Evolutionary conservation across 2,888 invertebrate species (phyloP).

Genomic region (Dryadula phaetusa): DNA sequence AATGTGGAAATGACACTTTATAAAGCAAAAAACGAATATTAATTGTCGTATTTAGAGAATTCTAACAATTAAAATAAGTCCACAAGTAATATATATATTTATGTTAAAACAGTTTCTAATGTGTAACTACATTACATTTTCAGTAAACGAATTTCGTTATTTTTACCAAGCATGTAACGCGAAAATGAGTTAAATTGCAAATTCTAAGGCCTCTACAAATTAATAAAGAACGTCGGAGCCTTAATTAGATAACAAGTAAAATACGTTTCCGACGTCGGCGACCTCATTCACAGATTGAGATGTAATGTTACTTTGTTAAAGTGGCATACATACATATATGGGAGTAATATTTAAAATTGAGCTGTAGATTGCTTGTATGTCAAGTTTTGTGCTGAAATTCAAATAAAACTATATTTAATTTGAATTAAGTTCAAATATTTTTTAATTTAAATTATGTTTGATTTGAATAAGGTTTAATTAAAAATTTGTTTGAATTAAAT

Average conservation of each 20-base stretch:
- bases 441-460: too few relatives aligned
- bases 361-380: background rate
- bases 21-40: too few relatives aligned
- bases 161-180: background rate
- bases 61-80: too few relatives aligned
- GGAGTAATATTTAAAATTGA: conserved; percentile 34
- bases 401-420: too few relatives aligned
- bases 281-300: conserved; percentile 41
- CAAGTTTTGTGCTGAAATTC: background rate
- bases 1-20: too few relatives aligned
- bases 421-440: too few relatives aligned
- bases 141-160: background rate
- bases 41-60: too few relatives aligned
- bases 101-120: too few relatives aligned
- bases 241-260: conserved; percentile 42
- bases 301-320: conserved; percentile 29
- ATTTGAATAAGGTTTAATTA: too few relatives aligned
- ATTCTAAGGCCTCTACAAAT: conserved; percentile 32
- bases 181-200: conserved; percentile 24
- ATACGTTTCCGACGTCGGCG: conserved; percentile 36
- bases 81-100: too few relatives aligned
- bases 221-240: conserved; percentile 31
- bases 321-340: conserved; percentile 16
- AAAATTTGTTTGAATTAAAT: too few relatives aligned
- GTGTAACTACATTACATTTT: background rate